phyloP scores from a whole-genome alignment of 1,140 invertebrate genomes.

The Drosophila watanabei region DNA sequence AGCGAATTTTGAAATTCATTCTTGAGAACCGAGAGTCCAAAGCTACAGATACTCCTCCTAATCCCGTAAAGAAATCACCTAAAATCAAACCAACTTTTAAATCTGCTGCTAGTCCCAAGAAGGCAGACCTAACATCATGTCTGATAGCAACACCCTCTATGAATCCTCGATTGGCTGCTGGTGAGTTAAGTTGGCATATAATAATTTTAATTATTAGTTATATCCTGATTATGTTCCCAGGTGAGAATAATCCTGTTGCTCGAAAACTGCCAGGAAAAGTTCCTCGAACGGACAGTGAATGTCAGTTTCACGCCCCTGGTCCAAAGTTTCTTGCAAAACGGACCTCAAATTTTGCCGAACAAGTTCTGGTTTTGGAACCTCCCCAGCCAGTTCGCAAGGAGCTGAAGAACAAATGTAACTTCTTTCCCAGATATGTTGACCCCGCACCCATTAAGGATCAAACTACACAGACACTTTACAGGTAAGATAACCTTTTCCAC shows the following conservation, averaged over 20 bases:
- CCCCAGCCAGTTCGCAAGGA: slow-evolving; percentile 31
- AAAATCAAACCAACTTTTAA: no score
- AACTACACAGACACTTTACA: slow-evolving; percentile 74
- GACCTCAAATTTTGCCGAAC: slow-evolving; percentile 14
- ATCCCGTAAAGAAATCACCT: background rate
- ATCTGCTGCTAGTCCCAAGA: no score
- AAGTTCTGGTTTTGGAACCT: slow-evolving; percentile 49
- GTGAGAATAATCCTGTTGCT: slow-evolving; percentile 9
- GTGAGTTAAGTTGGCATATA: background rate
- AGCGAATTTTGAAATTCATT: slow-evolving; percentile 28
- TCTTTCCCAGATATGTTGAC: slow-evolving; percentile 49
- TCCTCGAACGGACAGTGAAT: slow-evolving; percentile 65
- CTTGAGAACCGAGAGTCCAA: slow-evolving; percentile 1
- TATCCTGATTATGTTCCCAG: background rate
- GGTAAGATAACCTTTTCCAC: slow-evolving; percentile 20
- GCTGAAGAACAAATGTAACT: slow-evolving; percentile 59
- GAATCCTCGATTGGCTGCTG: slow-evolving; percentile 1
- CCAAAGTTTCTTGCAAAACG: slow-evolving; percentile 39
- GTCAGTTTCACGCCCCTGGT: slow-evolving; percentile 55
- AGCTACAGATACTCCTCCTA: background rate
- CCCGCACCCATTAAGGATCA: slow-evolving; percentile 52
- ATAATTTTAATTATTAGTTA: no score
- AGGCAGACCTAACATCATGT: slow-evolving; percentile 9
- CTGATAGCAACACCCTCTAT: background rate
- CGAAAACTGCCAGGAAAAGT: slow-evolving; percentile 39